phyloP scores from a whole-genome alignment of 2,113 vertebrate genomes.

The Pipra filicauda region DNA sequence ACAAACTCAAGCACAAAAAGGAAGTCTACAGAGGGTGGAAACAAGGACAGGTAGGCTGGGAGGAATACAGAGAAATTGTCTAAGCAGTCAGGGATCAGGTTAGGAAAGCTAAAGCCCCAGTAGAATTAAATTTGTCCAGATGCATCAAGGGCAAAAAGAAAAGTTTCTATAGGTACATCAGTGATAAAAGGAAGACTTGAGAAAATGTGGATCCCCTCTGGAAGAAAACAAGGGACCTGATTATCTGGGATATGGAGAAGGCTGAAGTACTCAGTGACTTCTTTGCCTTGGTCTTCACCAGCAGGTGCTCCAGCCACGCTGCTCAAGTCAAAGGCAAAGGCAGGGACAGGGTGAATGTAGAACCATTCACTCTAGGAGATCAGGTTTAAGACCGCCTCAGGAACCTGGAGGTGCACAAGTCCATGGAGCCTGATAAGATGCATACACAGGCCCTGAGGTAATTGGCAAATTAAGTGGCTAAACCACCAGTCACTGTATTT shows the following conservation, averaged over 20 bases:
- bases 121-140: neutral
- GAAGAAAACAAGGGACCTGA: neutral
- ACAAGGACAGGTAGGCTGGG: neutral
- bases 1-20: neutral
- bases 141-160: neutral
- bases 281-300: neutral
- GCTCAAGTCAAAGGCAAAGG: neutral
- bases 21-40: neutral
- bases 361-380: neutral
- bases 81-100: neutral
- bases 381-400: neutral
- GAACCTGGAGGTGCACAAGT: neutral
- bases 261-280: neutral
- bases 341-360: neutral
- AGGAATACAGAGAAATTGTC: neutral
- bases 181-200: neutral
- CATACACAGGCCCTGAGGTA: neutral
- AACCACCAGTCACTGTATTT: neutral
- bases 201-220: neutral
- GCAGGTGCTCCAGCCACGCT: neutral
- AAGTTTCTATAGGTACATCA: neutral
- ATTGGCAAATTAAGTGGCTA: neutral
- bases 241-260: neutral
- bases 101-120: neutral
- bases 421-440: neutral